These are phyloP conservation scores for Pteronura brasiliensis DNA, from an alignment of 2,113 vertebrate species.

Conservation along the genomic window DNA sequence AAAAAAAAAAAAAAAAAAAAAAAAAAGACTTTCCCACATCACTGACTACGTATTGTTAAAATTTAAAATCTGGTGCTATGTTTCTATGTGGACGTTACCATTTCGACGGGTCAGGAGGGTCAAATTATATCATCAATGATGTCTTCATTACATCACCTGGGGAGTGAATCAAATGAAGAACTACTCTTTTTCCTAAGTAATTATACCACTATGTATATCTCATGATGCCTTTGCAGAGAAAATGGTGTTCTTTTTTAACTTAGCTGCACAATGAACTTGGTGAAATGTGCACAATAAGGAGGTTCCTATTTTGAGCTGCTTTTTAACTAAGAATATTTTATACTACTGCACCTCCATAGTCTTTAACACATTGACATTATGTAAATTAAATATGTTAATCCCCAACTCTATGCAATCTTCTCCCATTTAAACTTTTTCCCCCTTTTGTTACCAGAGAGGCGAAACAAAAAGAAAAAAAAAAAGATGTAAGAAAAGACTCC, in stretches of 20 bases:
- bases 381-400: slow-evolving; percentile 78
- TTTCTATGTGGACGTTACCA: background rate
- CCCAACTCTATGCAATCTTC: slow-evolving; percentile 63
- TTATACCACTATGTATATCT: slow-evolving; percentile 21
- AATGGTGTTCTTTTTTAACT: slow-evolving; percentile 53
- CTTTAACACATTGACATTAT: slow-evolving; percentile 76
- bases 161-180: background rate
- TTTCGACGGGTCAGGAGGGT: background rate
- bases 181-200: slow-evolving; percentile 43
- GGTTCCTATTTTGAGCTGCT: slow-evolving; percentile 68
- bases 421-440: slow-evolving; percentile 59
- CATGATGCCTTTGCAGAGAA: slow-evolving; percentile 1
- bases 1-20: background rate
- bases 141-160: slow-evolving; percentile 30
- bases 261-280: slow-evolving; percentile 67
- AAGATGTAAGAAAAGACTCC: slow-evolving; percentile 59
- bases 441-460: slow-evolving; percentile 64
- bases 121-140: background rate
- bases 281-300: slow-evolving; percentile 60
- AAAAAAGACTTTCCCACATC: background rate
- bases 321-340: slow-evolving; percentile 75
- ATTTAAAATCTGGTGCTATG: background rate
- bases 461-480: slow-evolving; percentile 49
- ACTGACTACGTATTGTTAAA: background rate
- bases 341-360: slow-evolving; percentile 65